These are phyloP conservation scores for Neoitamus cyanurus DNA, from an alignment of 2,888 invertebrate species.

Conservation along the genomic window DNA sequence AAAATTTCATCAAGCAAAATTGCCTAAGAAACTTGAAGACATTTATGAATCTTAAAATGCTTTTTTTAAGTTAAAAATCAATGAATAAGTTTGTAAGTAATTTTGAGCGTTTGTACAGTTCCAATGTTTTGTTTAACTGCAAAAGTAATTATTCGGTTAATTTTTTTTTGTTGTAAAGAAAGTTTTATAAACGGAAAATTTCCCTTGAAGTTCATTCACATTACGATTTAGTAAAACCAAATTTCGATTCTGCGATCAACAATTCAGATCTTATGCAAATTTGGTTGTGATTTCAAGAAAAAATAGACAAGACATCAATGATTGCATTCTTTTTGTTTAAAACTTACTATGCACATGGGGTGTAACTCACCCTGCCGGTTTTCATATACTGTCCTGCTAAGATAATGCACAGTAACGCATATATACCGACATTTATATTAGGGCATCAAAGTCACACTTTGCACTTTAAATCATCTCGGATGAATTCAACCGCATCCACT, in stretches of 20 bases:
- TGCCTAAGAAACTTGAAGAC: neutral
- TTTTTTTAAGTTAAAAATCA: neutral
- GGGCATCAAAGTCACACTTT: too few species aligned
- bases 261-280: neutral
- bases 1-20: conserved; percentile 23
- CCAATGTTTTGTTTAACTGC: neutral
- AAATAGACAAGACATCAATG: too few species aligned
- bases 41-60: neutral
- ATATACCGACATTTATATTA: too few species aligned
- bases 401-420: too few species aligned
- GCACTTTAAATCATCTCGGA: too few species aligned
- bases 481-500: too few species aligned
- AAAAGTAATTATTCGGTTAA: neutral
- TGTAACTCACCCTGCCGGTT: too few species aligned
- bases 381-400: too few species aligned
- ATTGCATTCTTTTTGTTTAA: too few species aligned
- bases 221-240: neutral
- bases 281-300: too few species aligned
- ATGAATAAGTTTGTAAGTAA: neutral
- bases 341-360: too few species aligned
- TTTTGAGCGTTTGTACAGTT: neutral
- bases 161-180: neutral
- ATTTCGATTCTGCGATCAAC: neutral
- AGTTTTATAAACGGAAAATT: neutral
- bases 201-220: conserved; percentile 3